Percentiles rank a stretch among this genome's conserved stretches.
phyloP scores from a whole-genome alignment of 2,113 vertebrate species.

The Aptenodytes forsteri region DNA sequence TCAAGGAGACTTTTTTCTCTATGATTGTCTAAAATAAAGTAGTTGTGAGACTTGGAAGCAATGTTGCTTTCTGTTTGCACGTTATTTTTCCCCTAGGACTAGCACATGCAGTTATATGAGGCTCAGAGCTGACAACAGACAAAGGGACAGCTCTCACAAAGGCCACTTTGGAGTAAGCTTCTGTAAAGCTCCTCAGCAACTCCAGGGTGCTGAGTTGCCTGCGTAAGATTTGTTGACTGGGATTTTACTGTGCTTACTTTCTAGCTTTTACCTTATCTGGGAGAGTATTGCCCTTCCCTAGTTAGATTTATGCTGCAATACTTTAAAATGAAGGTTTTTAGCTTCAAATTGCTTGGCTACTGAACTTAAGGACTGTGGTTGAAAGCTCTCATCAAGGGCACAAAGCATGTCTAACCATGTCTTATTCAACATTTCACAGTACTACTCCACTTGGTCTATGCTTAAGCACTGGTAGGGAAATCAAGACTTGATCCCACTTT shows the following conservation, averaged over 20 bases:
- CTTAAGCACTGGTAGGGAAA: background rate
- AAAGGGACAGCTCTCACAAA: background rate
- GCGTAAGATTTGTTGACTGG: background rate
- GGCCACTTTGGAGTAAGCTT: background rate
- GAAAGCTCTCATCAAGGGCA: background rate
- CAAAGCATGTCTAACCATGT: background rate
- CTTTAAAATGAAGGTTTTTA: background rate
- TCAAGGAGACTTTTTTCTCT: background rate
- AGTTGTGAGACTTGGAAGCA: background rate
- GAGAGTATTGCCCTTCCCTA: background rate
- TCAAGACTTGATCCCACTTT: background rate
- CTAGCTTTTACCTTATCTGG: background rate
- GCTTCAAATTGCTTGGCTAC: background rate
- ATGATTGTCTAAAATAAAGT: background rate
- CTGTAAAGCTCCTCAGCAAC: background rate
- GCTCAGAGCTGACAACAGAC: background rate
- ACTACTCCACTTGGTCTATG: fast-evolving
- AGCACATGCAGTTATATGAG: background rate
- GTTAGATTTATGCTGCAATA: background rate
- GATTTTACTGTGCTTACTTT: background rate
- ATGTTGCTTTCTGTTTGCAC: background rate
- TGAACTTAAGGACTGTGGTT: background rate
- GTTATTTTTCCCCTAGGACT: too few species aligned
- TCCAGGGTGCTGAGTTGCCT: background rate
- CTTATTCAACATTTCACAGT: background rate